Evolutionary conservation across 2,113 vertebrate genomes (phyloP).

Genomic region (Halcyon malimbica): DNA sequence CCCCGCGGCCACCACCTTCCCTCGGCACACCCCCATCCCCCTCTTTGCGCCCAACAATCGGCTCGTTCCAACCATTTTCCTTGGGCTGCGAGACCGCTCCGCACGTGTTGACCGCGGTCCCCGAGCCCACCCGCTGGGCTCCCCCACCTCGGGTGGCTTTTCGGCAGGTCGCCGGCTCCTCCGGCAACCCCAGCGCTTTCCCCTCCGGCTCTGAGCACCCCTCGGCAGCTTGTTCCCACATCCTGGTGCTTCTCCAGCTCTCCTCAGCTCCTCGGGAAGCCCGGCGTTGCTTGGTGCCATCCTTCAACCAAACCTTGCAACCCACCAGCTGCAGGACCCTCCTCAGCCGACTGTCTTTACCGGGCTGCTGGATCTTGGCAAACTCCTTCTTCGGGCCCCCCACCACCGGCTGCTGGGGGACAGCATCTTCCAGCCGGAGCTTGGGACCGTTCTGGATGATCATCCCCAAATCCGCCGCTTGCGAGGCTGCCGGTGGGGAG

Average conservation of each 20-base stretch:
- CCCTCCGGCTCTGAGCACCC: neutral
- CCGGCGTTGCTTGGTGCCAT: neutral
- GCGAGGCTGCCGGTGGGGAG: fast-evolving
- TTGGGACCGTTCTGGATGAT: neutral
- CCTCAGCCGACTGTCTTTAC: neutral
- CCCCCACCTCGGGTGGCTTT: neutral
- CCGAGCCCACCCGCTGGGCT: too few relatives aligned
- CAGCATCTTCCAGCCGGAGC: neutral
- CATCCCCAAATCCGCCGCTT: neutral
- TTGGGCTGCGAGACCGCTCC: fast-evolving
- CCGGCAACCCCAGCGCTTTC: neutral
- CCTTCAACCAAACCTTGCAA: fast-evolving
- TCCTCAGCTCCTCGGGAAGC: neutral
- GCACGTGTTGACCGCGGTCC: fast-evolving
- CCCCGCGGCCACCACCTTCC: too few relatives aligned
- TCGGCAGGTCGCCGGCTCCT: neutral
- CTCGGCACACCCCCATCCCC: neutral
- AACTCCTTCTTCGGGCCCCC: neutral
- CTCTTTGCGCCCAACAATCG: fast-evolving
- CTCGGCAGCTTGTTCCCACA: neutral
- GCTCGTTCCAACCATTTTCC: neutral
- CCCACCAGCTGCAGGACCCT: neutral
- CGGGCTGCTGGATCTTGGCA: fast-evolving
- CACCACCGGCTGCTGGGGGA: too few relatives aligned
- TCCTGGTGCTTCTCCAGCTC: neutral